phyloP scores from a whole-genome alignment of 2,113 vertebrate genomes.

The Embiotoca jacksoni region DNA sequence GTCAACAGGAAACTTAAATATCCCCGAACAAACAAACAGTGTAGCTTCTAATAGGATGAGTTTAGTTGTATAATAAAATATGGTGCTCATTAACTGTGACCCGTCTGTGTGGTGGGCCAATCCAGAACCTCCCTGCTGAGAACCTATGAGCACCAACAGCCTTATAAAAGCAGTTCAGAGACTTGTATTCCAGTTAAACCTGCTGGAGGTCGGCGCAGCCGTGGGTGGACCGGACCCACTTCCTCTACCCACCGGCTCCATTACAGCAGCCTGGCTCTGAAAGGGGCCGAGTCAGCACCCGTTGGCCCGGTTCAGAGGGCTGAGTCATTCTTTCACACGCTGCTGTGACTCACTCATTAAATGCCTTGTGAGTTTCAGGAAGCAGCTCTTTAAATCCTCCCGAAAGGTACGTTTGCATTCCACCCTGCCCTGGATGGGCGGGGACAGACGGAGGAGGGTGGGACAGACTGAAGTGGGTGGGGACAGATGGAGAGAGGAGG shows the following conservation, averaged over 20 bases:
- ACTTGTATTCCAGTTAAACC: constrained; percentile 75
- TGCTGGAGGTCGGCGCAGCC: constrained; percentile 68
- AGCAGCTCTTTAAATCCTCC: constrained; percentile 16
- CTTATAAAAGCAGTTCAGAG: constrained; percentile 70
- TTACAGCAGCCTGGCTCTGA: constrained; percentile 42
- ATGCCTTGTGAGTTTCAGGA: constrained; percentile 43
- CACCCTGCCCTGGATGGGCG: constrained; percentile 2
- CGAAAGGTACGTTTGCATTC: constrained; percentile 29
- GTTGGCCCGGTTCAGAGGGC: constrained; percentile 7
- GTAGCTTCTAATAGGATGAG: constrained; percentile 8
- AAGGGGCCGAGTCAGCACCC: constrained; percentile 39
- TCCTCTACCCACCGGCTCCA: constrained; percentile 56
- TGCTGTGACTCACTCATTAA: constrained; percentile 48
- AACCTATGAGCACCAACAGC: constrained; percentile 42
- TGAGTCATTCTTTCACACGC: constrained; percentile 65
- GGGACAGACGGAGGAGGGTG: neutral
- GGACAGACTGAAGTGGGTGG: no score
- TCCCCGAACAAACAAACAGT: neutral
- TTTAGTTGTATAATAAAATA: constrained; percentile 20
- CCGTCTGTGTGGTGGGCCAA: constrained; percentile 38
- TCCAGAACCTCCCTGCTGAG: constrained; percentile 57
- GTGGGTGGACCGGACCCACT: constrained; percentile 44
- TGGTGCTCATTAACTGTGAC: constrained; percentile 45
- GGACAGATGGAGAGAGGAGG: no score
- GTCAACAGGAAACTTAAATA: constrained; percentile 17